Percentiles rank a stretch among this genome's conserved stretches.
These are phyloP conservation scores for Metopia argyrocephala DNA, from an alignment of 2,888 invertebrate species.

Conservation along the genomic window DNA sequence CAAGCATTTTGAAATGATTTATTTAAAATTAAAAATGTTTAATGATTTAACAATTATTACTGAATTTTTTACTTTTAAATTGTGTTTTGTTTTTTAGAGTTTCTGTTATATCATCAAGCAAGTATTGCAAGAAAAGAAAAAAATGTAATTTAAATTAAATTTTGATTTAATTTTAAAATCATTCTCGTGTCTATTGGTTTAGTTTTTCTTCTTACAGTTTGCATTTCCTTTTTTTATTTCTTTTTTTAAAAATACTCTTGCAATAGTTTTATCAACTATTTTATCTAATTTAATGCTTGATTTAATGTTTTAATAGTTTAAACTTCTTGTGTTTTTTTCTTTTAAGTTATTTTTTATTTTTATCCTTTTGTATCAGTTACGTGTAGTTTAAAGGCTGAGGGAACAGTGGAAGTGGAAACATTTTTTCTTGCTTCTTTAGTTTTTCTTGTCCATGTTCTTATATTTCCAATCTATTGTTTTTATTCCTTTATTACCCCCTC, in stretches of 20 bases:
- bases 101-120: too few relatives aligned
- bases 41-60: too few relatives aligned
- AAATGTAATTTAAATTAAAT: too few relatives aligned
- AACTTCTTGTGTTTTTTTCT: slow-evolving; percentile 65
- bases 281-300: slow-evolving; percentile 76
- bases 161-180: too few relatives aligned
- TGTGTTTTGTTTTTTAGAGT: too few relatives aligned
- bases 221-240: background rate
- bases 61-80: too few relatives aligned
- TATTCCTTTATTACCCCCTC: background rate
- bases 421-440: slow-evolving; percentile 69
- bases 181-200: too few relatives aligned
- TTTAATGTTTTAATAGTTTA: slow-evolving; percentile 76
- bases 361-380: slow-evolving; percentile 64
- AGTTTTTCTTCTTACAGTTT: too few relatives aligned
- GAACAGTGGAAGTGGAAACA: background rate
- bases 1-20: too few relatives aligned
- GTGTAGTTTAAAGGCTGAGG: slow-evolving; percentile 27
- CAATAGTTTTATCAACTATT: slow-evolving; percentile 72
- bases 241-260: background rate
- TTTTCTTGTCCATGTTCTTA: slow-evolving; percentile 65
- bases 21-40: too few relatives aligned
- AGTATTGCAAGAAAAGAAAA: too few relatives aligned
- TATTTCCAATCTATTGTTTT: slow-evolving; percentile 62
- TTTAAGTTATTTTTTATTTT: slow-evolving; percentile 37